A percentile compares a stretch with the other conserved stretches of the same genome.
phyloP scores from a whole-genome alignment of 1,140 invertebrate genomes.

The Drosophila kurseongensis region DNA sequence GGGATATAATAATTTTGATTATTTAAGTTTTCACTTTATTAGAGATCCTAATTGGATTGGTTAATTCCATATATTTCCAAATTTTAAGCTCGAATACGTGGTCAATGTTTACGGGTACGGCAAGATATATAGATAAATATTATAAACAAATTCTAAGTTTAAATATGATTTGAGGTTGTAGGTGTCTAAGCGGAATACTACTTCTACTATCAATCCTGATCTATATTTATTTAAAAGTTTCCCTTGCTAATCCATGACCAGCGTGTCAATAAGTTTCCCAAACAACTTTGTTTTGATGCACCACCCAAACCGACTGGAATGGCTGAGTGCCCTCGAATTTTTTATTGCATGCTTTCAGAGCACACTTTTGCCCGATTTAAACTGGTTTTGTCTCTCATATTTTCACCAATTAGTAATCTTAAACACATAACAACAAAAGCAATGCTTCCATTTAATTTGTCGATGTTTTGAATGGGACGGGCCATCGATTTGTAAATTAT shows the following conservation, averaged over 20 bases:
- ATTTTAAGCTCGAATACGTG: background rate
- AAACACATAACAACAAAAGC: constrained; percentile 7
- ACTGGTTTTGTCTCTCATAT: constrained; percentile 42
- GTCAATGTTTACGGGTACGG: background rate
- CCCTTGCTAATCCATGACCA: constrained; percentile 34
- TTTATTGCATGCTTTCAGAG: constrained; percentile 36
- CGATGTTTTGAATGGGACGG: constrained; percentile 12
- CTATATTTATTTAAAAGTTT: constrained; percentile 27
- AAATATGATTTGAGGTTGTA: background rate
- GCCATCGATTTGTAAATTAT: constrained; percentile 42
- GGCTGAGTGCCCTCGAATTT: constrained; percentile 8
- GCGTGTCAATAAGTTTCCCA: constrained; percentile 26
- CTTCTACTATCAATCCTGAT: background rate
- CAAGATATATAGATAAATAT: constrained; percentile 4
- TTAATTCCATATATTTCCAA: background rate
- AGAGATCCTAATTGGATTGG: background rate
- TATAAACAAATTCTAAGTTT: background rate
- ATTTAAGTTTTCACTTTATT: constrained; percentile 5
- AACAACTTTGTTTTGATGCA: constrained; percentile 40
- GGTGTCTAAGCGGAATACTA: constrained; percentile 11
- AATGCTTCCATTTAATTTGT: constrained; percentile 37
- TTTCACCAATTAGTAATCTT: constrained; percentile 44
- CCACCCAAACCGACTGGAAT: background rate
- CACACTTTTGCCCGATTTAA: constrained; percentile 37
- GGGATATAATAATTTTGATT: background rate